Evolutionary conservation across 2,113 vertebrate species (phyloP).

Genomic region (Trematomus loennbergii): DNA sequence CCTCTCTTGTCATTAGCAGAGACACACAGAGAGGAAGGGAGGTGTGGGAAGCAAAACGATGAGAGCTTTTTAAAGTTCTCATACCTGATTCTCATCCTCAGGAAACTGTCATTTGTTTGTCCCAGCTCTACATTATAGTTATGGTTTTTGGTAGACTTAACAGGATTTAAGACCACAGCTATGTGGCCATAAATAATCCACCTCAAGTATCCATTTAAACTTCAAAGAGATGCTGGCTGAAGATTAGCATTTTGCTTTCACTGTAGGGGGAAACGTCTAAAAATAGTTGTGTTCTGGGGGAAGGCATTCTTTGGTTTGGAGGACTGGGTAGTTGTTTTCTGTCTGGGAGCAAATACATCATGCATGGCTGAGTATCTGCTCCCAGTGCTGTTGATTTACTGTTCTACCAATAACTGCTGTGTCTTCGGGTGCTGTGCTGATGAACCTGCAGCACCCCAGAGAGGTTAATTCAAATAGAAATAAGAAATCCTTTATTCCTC

Average conservation of each 20-base stretch:
- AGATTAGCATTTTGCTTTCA: slow-evolving; percentile 80
- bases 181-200: slow-evolving; percentile 82
- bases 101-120: slow-evolving; percentile 45
- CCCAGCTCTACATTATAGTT: slow-evolving; percentile 30
- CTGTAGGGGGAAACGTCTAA: slow-evolving; percentile 62
- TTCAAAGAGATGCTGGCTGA: slow-evolving; percentile 81
- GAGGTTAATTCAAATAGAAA: slow-evolving; percentile 67
- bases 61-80: slow-evolving; percentile 20
- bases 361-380: slow-evolving; percentile 33
- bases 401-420: slow-evolving; percentile 51
- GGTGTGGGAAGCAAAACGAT: not conserved
- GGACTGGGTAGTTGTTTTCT: slow-evolving; percentile 48
- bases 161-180: slow-evolving; percentile 75
- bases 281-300: slow-evolving; percentile 68
- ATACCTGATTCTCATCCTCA: slow-evolving; percentile 48
- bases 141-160: slow-evolving; percentile 64
- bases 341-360: slow-evolving; percentile 60
- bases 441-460: slow-evolving; percentile 55
- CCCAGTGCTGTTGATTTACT: slow-evolving; percentile 51
- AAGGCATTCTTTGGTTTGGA: slow-evolving; percentile 30
- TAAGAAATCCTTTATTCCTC: too few relatives aligned
- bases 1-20: slow-evolving; percentile 50
- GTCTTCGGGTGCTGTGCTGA: slow-evolving; percentile 60
- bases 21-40: not conserved
- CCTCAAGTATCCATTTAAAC: slow-evolving; percentile 78